Evolutionary conservation across 2,113 vertebrate species (phyloP).

Genomic region (Butorides virescens): DNA sequence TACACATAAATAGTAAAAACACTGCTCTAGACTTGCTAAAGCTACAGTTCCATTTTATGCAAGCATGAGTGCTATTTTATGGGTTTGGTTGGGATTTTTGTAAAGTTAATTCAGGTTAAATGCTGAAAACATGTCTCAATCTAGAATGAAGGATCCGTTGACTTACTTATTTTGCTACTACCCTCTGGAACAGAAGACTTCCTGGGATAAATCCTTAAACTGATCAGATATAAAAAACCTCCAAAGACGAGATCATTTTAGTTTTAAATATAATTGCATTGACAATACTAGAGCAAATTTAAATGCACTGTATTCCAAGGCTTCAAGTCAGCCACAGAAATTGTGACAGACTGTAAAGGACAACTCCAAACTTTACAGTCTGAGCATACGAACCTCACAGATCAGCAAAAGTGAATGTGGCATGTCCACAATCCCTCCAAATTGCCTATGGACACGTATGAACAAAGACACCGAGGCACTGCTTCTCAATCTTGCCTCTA

Average conservation of each 20-base stretch:
- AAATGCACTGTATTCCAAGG: background rate
- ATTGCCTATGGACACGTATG: background rate
- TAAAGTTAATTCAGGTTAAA: background rate
- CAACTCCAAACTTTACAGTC: background rate
- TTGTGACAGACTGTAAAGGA: background rate
- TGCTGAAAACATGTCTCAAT: background rate
- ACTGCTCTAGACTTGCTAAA: background rate
- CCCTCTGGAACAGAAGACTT: background rate
- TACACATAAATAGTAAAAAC: background rate
- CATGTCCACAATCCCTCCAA: background rate
- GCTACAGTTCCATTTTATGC: background rate
- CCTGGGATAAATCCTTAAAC: background rate
- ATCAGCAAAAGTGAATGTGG: background rate
- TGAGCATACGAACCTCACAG: background rate
- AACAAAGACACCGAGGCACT: background rate
- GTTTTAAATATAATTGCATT: background rate
- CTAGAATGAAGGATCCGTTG: background rate
- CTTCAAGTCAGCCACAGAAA: background rate
- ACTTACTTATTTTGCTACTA: background rate
- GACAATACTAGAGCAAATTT: background rate
- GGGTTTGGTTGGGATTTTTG: background rate
- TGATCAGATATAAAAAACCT: background rate
- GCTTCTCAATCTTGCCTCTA: background rate
- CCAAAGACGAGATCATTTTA: background rate
- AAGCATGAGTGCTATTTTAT: background rate